Evolutionary conservation across 1,140 invertebrate genomes (phyloP).

Genomic region (Bombus superbus): DNA sequence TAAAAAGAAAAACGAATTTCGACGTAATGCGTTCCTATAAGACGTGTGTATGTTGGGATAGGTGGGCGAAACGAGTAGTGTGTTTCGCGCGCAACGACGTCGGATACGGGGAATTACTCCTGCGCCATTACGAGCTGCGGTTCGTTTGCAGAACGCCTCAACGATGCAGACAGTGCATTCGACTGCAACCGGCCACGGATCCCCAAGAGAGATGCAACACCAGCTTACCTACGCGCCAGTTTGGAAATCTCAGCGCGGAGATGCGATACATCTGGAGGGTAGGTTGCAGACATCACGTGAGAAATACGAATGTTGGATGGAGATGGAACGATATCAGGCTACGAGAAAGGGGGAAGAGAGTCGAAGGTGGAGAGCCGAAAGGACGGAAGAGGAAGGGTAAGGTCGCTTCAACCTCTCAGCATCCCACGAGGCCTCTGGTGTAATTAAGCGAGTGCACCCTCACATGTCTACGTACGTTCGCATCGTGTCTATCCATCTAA

Average conservation of each 20-base stretch:
- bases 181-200: conserved; percentile 68
- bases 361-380: conserved; percentile 58
- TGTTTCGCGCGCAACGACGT: conserved; percentile 47
- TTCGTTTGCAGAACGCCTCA: conserved; percentile 69
- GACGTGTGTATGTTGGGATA: background rate
- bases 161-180: conserved; percentile 72
- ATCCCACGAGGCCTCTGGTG: conserved; percentile 80
- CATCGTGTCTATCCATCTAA: conserved; percentile 80
- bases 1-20: background rate
- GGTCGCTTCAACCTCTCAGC: conserved; percentile 77
- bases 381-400: conserved; percentile 65
- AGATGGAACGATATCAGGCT: conserved; percentile 12
- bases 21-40: background rate
- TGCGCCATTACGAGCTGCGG: conserved; percentile 68
- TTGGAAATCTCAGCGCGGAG: conserved; percentile 75
- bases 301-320: conserved; percentile 42
- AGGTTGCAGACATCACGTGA: conserved; percentile 70
- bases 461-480: conserved; percentile 81
- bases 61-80: conserved; percentile 9
- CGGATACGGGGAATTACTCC: conserved; percentile 63
- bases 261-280: conserved; percentile 68
- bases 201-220: conserved; percentile 65
- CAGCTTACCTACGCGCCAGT: conserved; percentile 68
- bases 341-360: conserved; percentile 40
- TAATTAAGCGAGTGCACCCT: conserved; percentile 83